Percentiles rank a stretch among this genome's conserved stretches.
phyloP scores from a whole-genome alignment of 92 coral and sea anemone genomes.

The Actinostola sp. region DNA sequence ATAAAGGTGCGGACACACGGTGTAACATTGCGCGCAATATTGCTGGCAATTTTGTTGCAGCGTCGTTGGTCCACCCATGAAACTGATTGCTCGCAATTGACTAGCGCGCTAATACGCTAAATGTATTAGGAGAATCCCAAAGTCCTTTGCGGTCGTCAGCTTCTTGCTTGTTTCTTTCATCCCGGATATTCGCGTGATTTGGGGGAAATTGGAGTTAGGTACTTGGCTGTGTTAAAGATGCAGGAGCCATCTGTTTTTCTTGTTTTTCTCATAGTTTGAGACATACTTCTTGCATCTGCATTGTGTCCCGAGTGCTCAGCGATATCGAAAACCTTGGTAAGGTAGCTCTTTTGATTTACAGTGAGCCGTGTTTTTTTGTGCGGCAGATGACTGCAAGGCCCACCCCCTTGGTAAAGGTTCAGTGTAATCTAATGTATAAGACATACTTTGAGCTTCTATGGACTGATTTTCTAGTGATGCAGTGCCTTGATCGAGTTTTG shows the following conservation, averaged over 20 bases:
- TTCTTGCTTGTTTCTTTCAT: too few species aligned
- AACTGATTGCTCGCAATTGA: too few species aligned
- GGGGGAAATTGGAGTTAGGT: conserved; percentile 3
- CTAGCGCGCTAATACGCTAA: too few species aligned
- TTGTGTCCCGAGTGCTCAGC: conserved; percentile 62
- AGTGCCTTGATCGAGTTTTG: conserved; percentile 33
- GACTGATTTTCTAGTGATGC: conserved; percentile 14
- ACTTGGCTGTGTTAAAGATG: background rate
- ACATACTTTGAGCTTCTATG: conserved; percentile 11
- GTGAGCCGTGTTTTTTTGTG: conserved; percentile 40
- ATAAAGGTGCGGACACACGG: too few species aligned
- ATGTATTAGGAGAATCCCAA: too few species aligned
- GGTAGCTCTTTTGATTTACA: conserved; percentile 52
- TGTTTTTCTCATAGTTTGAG: conserved; percentile 32
- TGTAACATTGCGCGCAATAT: too few species aligned
- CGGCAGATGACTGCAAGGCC: conserved; percentile 50
- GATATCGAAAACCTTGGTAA: conserved; percentile 36
- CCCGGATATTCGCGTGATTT: too few species aligned
- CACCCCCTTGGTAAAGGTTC: conserved; percentile 43
- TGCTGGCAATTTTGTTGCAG: too few species aligned
- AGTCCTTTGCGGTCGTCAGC: too few species aligned
- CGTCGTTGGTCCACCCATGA: too few species aligned
- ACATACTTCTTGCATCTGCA: conserved; percentile 31
- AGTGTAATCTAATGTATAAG: background rate
- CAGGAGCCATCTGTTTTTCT: conserved; percentile 23